phyloP scores from a whole-genome alignment of 2,888 invertebrate genomes.

The Eupithecia insigniata region DNA sequence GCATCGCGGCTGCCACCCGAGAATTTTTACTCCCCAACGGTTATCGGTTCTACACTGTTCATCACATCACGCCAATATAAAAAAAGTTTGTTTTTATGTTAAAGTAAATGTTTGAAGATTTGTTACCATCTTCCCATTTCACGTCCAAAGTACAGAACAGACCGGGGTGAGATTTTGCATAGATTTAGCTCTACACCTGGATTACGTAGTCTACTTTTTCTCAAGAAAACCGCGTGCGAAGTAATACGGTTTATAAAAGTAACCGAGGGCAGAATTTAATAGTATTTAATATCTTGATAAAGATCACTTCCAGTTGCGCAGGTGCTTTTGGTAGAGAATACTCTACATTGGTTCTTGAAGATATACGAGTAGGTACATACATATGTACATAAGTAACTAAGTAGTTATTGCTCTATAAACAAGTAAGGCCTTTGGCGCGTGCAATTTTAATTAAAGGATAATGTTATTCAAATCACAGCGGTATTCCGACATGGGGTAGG shows the following conservation, averaged over 20 bases:
- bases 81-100: background rate
- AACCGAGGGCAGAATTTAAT: too few relatives aligned
- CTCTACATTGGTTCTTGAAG: too few relatives aligned
- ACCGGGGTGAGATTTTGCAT: too few relatives aligned
- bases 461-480: conserved; percentile 28
- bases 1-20: too few relatives aligned
- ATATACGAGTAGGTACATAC: too few relatives aligned
- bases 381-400: background rate
- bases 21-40: too few relatives aligned
- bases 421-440: conserved; percentile 52
- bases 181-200: too few relatives aligned
- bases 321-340: background rate
- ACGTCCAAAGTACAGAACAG: background rate
- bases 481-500: background rate
- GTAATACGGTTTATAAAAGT: too few relatives aligned
- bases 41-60: too few relatives aligned
- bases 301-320: background rate
- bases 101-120: background rate
- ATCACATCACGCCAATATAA: background rate
- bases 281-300: background rate
- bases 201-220: too few relatives aligned
- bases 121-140: background rate
- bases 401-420: conserved; percentile 28
- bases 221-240: too few relatives aligned
- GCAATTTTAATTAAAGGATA: conserved; percentile 57